A percentile compares a stretch with the other conserved stretches of the same genome.
Evolutionary conservation across 2,797 vertebrate species (phyloP).

Genomic region (Denticeps clupeoides): DNA sequence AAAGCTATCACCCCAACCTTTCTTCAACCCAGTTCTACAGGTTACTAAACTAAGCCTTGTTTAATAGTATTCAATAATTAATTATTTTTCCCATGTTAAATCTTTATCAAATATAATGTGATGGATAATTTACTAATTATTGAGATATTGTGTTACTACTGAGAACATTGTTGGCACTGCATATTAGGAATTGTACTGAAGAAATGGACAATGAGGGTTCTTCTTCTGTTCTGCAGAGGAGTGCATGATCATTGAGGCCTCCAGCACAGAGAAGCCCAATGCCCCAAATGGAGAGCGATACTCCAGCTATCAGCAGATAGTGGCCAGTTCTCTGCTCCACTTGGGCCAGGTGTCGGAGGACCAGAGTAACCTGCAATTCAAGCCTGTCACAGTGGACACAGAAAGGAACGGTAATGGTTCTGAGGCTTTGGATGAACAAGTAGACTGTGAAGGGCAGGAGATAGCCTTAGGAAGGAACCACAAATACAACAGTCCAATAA

Average conservation of each 20-base stretch:
- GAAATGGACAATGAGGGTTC: no score
- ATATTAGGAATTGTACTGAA: no score
- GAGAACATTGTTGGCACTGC: no score
- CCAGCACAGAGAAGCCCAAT: constrained; percentile 31
- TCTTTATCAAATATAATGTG: no score
- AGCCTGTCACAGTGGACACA: constrained; percentile 42
- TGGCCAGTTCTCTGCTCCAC: constrained; percentile 79
- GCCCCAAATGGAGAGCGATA: constrained; percentile 41
- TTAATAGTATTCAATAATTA: no score
- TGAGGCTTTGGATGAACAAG: constrained; percentile 11
- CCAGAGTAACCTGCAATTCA: constrained; percentile 9
- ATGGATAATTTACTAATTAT: no score
- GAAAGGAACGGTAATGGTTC: constrained; percentile 30
- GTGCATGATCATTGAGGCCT: constrained; percentile 50
- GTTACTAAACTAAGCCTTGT: no score
- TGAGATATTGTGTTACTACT: no score
- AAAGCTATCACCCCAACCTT: no score
- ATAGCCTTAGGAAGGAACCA: no score
- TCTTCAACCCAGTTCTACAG: no score
- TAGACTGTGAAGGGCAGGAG: constrained; percentile 38
- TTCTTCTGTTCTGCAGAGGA: constrained; percentile 45
- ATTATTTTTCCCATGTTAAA: no score
- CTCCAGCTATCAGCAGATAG: constrained; percentile 69
- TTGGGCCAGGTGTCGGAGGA: constrained; percentile 59
- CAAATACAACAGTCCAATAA: constrained; percentile 22